Percentiles rank a stretch among this genome's conserved stretches.
Evolutionary conservation across 2,888 invertebrate species (phyloP).

Genomic region (Ptilodon capucinus): DNA sequence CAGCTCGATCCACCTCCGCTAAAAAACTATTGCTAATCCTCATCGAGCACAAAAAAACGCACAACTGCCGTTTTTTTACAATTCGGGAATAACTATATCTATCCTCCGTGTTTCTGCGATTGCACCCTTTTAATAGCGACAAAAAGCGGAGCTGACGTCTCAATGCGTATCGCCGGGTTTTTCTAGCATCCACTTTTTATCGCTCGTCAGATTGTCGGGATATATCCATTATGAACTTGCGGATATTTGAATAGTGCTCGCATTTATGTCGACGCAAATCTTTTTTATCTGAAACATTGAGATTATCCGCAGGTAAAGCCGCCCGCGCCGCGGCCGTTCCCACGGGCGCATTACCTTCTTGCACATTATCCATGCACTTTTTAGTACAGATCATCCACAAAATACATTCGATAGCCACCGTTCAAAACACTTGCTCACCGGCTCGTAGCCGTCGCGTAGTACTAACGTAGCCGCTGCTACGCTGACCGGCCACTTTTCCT

Average conservation of each 20-base stretch:
- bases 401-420: background rate
- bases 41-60: conserved; percentile 4
- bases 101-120: conserved; percentile 39
- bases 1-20: conserved; percentile 33
- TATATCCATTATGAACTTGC: conserved; percentile 33
- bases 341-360: background rate
- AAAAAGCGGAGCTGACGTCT: conserved; percentile 54
- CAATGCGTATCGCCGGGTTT: conserved; percentile 45
- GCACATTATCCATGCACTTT: background rate
- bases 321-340: background rate
- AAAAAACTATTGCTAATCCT: conserved; percentile 40
- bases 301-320: conserved; percentile 33
- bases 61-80: conserved; percentile 51
- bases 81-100: conserved; percentile 34
- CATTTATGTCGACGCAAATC: conserved; percentile 43
- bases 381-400: background rate
- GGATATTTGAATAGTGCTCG: conserved; percentile 42
- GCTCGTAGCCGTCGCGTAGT: conserved; percentile 30
- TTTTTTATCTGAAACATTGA: conserved; percentile 42
- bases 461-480: conserved; percentile 16
- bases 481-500: too few species aligned
- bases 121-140: conserved; percentile 50
- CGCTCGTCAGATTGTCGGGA: background rate
- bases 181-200: conserved; percentile 22
- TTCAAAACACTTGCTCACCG: background rate